phyloP scores from a whole-genome alignment of 2,797 vertebrate genomes.

The Clangula hyemalis region DNA sequence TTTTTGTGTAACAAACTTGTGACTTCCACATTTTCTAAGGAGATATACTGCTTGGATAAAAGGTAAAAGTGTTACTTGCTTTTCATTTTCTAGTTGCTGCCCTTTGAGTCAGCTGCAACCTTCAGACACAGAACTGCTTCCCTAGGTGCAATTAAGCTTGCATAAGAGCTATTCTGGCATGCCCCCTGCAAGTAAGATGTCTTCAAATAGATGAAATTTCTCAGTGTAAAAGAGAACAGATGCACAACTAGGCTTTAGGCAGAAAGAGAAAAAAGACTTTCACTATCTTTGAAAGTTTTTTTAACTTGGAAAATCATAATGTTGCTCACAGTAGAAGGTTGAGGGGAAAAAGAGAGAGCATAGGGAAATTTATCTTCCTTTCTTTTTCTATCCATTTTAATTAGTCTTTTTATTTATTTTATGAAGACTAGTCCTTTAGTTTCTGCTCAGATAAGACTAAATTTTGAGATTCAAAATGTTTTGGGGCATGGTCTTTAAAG shows the following conservation, averaged over 20 bases:
- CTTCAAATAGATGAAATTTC: neutral
- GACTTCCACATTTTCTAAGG: neutral
- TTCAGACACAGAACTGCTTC: neutral
- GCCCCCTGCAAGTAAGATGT: neutral
- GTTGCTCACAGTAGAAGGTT: neutral
- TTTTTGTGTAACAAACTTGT: neutral
- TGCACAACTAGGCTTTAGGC: neutral
- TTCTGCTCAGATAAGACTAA: neutral
- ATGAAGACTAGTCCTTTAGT: neutral
- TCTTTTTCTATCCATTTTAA: neutral
- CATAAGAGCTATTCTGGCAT: neutral
- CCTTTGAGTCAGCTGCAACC: neutral
- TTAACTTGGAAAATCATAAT: neutral
- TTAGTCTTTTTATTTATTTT: neutral
- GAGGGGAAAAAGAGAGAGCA: neutral
- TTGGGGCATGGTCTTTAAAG: neutral
- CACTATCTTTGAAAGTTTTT: neutral
- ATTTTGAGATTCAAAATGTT: neutral
- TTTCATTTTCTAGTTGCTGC: neutral
- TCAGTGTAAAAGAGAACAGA: neutral
- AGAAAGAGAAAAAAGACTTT: neutral
- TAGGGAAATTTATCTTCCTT: accelerated
- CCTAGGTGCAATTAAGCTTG: neutral
- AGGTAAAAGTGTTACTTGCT: neutral
- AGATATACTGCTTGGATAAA: neutral